A percentile compares a stretch with the other conserved stretches of the same genome.
phyloP scores from a whole-genome alignment of 53 echinoderm and acorn worm species.

The Holothuria leucospilota region DNA sequence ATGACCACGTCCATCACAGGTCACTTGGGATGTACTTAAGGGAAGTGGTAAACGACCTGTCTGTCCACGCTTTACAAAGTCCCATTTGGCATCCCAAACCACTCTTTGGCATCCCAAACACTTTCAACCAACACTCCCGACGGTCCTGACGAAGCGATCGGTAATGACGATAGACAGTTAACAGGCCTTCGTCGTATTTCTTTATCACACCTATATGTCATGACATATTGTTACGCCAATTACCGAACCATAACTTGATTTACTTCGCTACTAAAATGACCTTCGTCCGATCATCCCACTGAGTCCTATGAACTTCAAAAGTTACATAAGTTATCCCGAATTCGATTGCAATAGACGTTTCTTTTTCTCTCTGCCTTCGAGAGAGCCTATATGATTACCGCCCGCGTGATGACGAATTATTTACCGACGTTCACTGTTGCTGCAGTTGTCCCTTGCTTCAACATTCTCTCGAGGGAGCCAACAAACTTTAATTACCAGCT shows the following conservation, averaged over 20 bases:
- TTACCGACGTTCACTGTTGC: neutral
- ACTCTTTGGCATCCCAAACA: too few relatives aligned
- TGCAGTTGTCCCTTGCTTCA: constrained; percentile 6
- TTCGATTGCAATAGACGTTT: too few relatives aligned
- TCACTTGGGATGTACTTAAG: neutral
- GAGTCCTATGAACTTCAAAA: too few relatives aligned
- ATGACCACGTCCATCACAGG: neutral
- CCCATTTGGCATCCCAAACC: neutral
- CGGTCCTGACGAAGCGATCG: neutral
- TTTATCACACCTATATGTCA: constrained; percentile 25
- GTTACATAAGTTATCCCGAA: too few relatives aligned
- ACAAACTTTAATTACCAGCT: too few relatives aligned
- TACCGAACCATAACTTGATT: constrained; percentile 13
- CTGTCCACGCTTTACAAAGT: neutral
- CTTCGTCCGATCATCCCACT: too few relatives aligned
- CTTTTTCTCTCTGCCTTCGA: too few relatives aligned
- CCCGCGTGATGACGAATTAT: too few relatives aligned
- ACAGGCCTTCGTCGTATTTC: constrained; percentile 21
- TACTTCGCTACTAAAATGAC: neutral
- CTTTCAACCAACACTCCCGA: too few relatives aligned
- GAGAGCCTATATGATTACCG: too few relatives aligned
- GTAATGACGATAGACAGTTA: constrained; percentile 12
- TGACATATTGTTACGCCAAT: constrained; percentile 17
- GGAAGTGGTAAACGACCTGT: neutral
- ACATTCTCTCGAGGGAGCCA: neutral